These are phyloP conservation scores for Orthochromis indermauri DNA, from an alignment of 2,113 vertebrate species.

Conservation along the genomic window DNA sequence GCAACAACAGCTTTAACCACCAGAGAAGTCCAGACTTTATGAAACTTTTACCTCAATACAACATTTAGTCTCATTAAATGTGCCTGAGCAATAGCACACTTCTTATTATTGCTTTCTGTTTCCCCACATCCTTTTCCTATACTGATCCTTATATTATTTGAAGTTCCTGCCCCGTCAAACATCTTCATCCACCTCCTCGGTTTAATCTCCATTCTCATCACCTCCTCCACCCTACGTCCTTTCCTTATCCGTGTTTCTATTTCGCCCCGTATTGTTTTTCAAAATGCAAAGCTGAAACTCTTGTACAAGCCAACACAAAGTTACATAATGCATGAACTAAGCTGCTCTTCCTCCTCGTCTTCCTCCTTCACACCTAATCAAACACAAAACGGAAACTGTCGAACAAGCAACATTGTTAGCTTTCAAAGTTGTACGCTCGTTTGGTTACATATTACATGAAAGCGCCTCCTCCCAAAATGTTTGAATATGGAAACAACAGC, in stretches of 20 bases:
- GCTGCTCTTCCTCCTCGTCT: background rate
- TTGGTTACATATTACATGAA: slow-evolving; percentile 51
- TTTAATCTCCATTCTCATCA: background rate
- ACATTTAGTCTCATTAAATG: background rate
- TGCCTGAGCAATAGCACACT: background rate
- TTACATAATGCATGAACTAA: slow-evolving; percentile 37
- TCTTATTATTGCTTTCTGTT: background rate
- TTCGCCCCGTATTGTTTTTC: background rate
- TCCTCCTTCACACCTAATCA: slow-evolving; percentile 31
- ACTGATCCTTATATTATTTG: background rate
- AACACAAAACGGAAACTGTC: slow-evolving; percentile 32
- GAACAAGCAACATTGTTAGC: slow-evolving; percentile 39
- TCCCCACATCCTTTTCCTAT: background rate
- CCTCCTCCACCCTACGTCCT: background rate
- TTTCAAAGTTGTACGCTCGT: slow-evolving; percentile 3
- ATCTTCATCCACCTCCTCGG: background rate
- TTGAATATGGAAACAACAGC: slow-evolving; percentile 53
- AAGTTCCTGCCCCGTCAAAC: background rate
- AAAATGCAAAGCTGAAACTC: background rate
- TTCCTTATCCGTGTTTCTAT: background rate
- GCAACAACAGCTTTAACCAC: background rate
- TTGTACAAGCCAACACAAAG: background rate
- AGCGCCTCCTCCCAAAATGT: slow-evolving; percentile 49
- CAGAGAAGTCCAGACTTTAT: background rate
- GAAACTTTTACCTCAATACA: background rate